Conservation (phyloP, 2,888 invertebrate genomes). For the Drosophila ustulata region DNA sequence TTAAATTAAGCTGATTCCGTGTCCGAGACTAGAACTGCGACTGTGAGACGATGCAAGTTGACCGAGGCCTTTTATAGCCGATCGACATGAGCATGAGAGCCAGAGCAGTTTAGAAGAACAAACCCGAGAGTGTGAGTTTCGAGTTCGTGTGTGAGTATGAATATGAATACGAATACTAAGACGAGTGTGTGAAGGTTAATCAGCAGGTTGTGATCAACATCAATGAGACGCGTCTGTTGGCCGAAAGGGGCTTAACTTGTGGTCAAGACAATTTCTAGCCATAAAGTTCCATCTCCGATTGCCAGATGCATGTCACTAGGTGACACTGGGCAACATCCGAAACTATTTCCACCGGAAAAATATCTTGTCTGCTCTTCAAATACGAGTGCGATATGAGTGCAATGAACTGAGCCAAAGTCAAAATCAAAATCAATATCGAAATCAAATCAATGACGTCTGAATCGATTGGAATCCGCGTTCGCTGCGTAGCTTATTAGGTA, state of each 20-base stretch:
- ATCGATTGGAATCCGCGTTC: constrained; percentile 16
- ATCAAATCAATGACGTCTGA: constrained; percentile 40
- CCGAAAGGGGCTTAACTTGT: constrained; percentile 38
- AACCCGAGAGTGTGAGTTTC: not conserved
- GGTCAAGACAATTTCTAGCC: constrained; percentile 43
- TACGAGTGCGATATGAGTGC: constrained; percentile 24
- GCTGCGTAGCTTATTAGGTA: constrained; percentile 21
- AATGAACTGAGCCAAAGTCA: constrained; percentile 52
- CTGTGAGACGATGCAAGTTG: constrained; percentile 36
- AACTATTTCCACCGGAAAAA: constrained; percentile 24
- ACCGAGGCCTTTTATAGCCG: constrained; percentile 49
- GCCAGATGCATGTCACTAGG: constrained; percentile 55
- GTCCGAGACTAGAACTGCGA: constrained; percentile 32
- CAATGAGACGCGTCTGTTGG: constrained; percentile 30
- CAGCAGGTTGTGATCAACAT: constrained; percentile 30
- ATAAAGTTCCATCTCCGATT: not conserved
- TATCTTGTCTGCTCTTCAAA: not conserved
- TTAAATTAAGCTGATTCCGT: constrained; percentile 2
- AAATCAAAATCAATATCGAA: not conserved
- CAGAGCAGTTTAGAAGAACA: constrained; percentile 25
- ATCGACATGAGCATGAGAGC: constrained; percentile 32
- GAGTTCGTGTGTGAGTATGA: constrained; percentile 9
- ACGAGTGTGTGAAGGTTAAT: constrained; percentile 17
- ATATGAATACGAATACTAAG: constrained; percentile 6
- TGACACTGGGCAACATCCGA: constrained; percentile 30